phyloP scores from a whole-genome alignment of 2,888 invertebrate species.

The Polydrusus tereticollis region DNA sequence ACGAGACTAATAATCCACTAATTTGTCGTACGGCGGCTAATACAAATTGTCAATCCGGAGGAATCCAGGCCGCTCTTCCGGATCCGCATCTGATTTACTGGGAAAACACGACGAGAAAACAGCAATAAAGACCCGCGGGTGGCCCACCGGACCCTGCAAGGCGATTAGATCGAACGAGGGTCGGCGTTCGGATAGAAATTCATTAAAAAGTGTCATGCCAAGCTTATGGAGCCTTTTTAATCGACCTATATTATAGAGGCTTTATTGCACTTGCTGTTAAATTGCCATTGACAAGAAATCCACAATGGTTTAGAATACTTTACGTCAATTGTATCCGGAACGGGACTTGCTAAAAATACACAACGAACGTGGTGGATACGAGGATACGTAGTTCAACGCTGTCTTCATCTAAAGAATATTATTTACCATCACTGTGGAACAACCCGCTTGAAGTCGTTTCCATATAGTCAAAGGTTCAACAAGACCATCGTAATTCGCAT shows the following conservation, averaged over 20 bases:
- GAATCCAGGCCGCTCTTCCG: slow-evolving; percentile 57
- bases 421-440: too few relatives aligned
- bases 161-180: slow-evolving; percentile 39
- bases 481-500: too few relatives aligned
- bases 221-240: slow-evolving; percentile 48
- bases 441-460: too few relatives aligned
- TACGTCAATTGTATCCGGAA: too few relatives aligned
- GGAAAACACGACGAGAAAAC: slow-evolving; percentile 62
- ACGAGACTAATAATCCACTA: slow-evolving; percentile 68
- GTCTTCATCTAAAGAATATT: too few relatives aligned
- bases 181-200: slow-evolving; percentile 45
- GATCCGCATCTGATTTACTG: slow-evolving; percentile 64
- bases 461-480: too few relatives aligned
- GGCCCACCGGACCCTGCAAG: slow-evolving; percentile 45
- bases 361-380: too few relatives aligned
- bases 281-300: slow-evolving; percentile 37
- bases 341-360: too few relatives aligned
- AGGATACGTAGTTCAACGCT: too few relatives aligned
- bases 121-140: slow-evolving; percentile 59
- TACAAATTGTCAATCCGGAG: slow-evolving; percentile 65
- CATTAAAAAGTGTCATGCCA: slow-evolving; percentile 51
- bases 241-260: slow-evolving; percentile 48
- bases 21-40: slow-evolving; percentile 66
- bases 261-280: slow-evolving; percentile 38
- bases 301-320: slow-evolving; percentile 15